These are phyloP conservation scores for Sminthurides aquaticus DNA, from an alignment of 2,888 invertebrate species.

Conservation along the genomic window DNA sequence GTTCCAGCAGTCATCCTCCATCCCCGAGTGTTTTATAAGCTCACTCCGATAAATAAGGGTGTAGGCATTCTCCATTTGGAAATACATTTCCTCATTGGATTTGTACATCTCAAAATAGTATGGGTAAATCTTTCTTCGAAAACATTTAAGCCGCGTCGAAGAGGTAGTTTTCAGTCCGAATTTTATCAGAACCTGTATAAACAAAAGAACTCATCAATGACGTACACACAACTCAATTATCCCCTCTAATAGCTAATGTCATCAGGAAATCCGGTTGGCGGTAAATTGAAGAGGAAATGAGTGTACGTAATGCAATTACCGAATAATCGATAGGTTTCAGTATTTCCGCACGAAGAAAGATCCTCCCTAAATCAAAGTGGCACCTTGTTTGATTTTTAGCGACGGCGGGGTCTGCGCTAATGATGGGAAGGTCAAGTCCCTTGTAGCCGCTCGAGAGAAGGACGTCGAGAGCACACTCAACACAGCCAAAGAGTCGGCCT, in stretches of 20 bases:
- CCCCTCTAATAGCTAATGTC: too few relatives aligned
- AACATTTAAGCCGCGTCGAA: constrained; percentile 1
- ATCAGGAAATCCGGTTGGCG: too few relatives aligned
- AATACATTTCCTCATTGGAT: constrained; percentile 32
- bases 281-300: too few relatives aligned
- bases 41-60: constrained; percentile 30
- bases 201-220: too few relatives aligned
- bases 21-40: constrained; percentile 23
- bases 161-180: constrained; percentile 26
- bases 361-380: constrained; percentile 18
- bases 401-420: constrained; percentile 6
- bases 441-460: constrained; percentile 19
- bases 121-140: constrained; percentile 19
- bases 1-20: constrained; percentile 23
- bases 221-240: too few relatives aligned
- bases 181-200: constrained; percentile 29
- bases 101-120: constrained; percentile 35
- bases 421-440: constrained; percentile 26
- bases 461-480: constrained; percentile 21
- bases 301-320: too few relatives aligned
- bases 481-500: constrained; percentile 17
- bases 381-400: constrained; percentile 11
- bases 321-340: constrained; percentile 25
- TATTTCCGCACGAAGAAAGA: constrained; percentile 26
- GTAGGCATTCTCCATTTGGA: constrained; percentile 31